phyloP scores from a whole-genome alignment of 2,888 invertebrate genomes.

The Xanthia togata region DNA sequence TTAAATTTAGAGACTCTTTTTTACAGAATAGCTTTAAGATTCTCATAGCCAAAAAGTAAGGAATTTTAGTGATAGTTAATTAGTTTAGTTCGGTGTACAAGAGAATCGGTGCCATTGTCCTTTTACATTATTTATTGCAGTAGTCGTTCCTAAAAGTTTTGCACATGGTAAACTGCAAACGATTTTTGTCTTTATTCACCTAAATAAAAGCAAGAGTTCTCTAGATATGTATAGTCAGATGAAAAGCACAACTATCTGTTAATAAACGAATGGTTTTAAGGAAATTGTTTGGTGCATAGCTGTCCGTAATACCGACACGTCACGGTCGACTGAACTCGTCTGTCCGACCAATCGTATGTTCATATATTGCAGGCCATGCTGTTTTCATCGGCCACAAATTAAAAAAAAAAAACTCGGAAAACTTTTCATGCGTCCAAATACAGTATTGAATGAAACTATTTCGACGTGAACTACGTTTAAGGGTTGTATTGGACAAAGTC shows the following conservation, averaged over 20 bases:
- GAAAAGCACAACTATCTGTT: not conserved
- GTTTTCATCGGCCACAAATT: constrained; percentile 34
- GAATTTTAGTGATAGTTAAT: too few relatives aligned
- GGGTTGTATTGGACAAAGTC: constrained; percentile 15
- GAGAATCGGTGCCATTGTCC: too few relatives aligned
- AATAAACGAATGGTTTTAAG: constrained; percentile 12
- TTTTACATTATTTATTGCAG: constrained; percentile 49
- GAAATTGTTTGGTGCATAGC: constrained; percentile 25
- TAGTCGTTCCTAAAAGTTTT: constrained; percentile 31
- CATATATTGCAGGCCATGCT: constrained; percentile 36
- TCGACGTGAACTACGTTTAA: constrained; percentile 9
- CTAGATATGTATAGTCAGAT: not conserved
- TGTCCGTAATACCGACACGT: constrained; percentile 22
- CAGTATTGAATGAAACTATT: constrained; percentile 26
- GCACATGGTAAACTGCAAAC: not conserved
- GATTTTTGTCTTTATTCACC: not conserved
- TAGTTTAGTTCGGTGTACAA: too few relatives aligned
- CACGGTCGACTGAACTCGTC: constrained; percentile 30
- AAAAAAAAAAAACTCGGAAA: constrained; percentile 37
- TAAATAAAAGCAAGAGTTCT: not conserved
- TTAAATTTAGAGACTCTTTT: too few relatives aligned
- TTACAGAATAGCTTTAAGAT: too few relatives aligned
- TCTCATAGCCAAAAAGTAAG: too few relatives aligned
- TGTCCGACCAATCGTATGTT: constrained; percentile 33
- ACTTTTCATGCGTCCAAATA: constrained; percentile 34